Evolutionary conservation across 2,888 invertebrate genomes (phyloP).

Genomic region (Tenthredo livida): DNA sequence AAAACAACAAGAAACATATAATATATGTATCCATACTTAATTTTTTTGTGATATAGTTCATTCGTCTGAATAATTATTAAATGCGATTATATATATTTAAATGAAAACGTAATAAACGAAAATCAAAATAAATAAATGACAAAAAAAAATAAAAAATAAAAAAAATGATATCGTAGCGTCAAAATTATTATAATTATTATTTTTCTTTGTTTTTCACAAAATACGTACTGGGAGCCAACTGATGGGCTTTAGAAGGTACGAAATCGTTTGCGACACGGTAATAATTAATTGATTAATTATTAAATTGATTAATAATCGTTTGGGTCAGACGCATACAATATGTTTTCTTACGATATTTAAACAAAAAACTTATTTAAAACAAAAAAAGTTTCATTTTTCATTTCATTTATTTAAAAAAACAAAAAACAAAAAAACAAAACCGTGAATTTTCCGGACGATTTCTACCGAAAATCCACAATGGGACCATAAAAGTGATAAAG

Average conservation of each 20-base stretch:
- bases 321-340: neutral
- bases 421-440: neutral
- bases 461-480: conserved; percentile 70
- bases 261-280: conserved; percentile 52
- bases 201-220: conserved; percentile 11
- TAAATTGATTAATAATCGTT: conserved; percentile 15
- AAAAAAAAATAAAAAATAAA: neutral
- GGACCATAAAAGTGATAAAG: conserved; percentile 75
- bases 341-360: neutral
- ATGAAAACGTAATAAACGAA: neutral
- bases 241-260: conserved; percentile 72
- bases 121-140: neutral
- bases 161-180: neutral
- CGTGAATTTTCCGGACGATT: conserved; percentile 64
- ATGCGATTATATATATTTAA: conserved; percentile 9
- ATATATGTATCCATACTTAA: conserved; percentile 35
- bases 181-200: neutral
- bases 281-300: neutral
- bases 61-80: conserved; percentile 20
- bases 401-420: conserved; percentile 15
- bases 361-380: conserved; percentile 7
- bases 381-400: neutral
- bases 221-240: conserved; percentile 72
- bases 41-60: conserved; percentile 47
- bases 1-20: neutral